Percentiles rank a stretch among this genome's conserved stretches.
Evolutionary conservation across 2,113 vertebrate species (phyloP).

Genomic region (Malurus cyaneus): DNA sequence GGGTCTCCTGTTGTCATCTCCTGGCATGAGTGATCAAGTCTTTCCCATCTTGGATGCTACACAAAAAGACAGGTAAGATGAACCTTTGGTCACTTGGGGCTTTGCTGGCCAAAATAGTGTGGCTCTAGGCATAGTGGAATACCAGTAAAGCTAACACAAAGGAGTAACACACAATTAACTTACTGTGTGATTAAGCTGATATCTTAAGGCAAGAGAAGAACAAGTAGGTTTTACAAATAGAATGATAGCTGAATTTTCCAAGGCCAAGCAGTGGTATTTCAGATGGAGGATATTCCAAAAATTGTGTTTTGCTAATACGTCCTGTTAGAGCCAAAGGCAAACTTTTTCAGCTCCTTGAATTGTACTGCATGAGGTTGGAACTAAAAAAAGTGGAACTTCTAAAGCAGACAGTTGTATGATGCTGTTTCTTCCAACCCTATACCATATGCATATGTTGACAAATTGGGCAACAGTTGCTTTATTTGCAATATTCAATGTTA

Average conservation of each 20-base stretch:
- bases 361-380: neutral
- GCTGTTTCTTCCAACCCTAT: neutral
- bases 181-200: neutral
- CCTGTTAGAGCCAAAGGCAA: neutral
- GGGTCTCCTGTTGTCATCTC: neutral
- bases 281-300: neutral
- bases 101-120: neutral
- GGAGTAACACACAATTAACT: neutral
- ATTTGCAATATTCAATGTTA: neutral
- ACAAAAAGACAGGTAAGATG: neutral
- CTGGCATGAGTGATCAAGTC: neutral
- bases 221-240: neutral
- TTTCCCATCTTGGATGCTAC: neutral
- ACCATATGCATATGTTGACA: neutral
- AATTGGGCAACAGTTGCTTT: conserved; percentile 13
- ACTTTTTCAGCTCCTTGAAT: neutral
- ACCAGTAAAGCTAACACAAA: neutral
- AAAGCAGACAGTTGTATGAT: neutral
- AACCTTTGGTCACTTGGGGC: neutral
- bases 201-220: neutral
- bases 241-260: neutral
- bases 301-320: neutral
- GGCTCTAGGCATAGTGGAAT: neutral
- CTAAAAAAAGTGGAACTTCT: neutral
- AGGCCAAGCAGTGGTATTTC: neutral